These are phyloP conservation scores for Deilephila elpenor DNA, from an alignment of 2,888 invertebrate genomes.

Conservation along the genomic window DNA sequence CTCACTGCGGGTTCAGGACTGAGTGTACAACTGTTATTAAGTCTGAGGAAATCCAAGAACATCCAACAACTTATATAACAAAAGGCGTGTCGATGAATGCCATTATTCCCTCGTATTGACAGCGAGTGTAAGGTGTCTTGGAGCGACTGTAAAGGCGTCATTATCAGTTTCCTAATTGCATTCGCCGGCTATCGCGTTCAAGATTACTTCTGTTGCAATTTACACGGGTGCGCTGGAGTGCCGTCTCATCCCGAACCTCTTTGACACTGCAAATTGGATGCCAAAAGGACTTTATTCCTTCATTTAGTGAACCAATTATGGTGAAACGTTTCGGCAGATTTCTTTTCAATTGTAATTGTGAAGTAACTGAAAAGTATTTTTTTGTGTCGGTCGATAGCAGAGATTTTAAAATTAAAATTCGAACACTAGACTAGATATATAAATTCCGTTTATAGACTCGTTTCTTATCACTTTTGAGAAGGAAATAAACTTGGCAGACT, in stretches of 20 bases:
- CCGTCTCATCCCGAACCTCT: constrained; percentile 15
- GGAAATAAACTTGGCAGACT: no score
- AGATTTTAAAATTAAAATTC: not conserved
- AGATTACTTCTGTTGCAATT: constrained; percentile 32
- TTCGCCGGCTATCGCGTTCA: constrained; percentile 27
- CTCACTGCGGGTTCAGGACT: no score
- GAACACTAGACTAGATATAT: no score
- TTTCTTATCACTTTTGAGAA: no score
- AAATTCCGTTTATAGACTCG: no score
- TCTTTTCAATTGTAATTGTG: not conserved
- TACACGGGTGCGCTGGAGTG: constrained; percentile 15
- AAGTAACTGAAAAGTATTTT: not conserved
- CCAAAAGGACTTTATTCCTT: not conserved
- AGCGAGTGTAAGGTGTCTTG: constrained; percentile 22
- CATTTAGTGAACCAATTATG: constrained; percentile 13
- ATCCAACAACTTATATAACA: not conserved
- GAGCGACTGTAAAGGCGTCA: constrained; percentile 18
- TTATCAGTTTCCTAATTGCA: constrained; percentile 30
- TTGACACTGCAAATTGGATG: constrained; percentile 2
- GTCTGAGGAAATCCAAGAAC: not conserved
- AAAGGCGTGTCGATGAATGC: not conserved
- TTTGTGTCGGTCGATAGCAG: not conserved
- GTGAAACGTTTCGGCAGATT: not conserved
- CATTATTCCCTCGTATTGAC: not conserved
- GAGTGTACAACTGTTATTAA: not conserved